Percentiles rank a stretch among this genome's conserved stretches.
phyloP scores from a whole-genome alignment of 2,113 vertebrate species.

The Panthera uncia region DNA sequence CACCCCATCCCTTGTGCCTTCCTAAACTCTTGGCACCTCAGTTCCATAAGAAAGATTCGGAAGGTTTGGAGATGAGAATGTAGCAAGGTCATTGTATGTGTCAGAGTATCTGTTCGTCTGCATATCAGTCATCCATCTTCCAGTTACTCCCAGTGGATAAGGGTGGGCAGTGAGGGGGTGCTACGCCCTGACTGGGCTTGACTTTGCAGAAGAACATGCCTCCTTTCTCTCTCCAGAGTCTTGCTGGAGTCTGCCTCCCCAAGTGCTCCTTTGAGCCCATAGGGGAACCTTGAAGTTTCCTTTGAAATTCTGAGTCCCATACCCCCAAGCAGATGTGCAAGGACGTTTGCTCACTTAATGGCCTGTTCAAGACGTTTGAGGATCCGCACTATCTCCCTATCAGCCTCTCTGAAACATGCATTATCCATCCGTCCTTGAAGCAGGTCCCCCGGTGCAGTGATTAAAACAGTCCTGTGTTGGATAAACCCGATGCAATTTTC shows the following conservation, averaged over 20 bases:
- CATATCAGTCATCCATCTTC: neutral
- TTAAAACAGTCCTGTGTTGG: constrained; percentile 68
- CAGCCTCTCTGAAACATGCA: constrained; percentile 53
- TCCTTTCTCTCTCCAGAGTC: neutral
- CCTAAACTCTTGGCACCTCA: neutral
- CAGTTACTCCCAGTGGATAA: neutral
- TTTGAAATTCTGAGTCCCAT: constrained; percentile 62
- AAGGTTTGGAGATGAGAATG: neutral
- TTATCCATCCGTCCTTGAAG: constrained; percentile 80
- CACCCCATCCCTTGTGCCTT: neutral
- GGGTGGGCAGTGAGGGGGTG: fast-evolving
- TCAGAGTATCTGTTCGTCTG: neutral
- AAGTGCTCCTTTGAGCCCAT: neutral
- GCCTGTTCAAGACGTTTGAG: constrained; percentile 58
- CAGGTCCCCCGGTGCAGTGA: neutral
- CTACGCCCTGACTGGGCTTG: too few relatives aligned
- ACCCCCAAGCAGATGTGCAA: constrained; percentile 79
- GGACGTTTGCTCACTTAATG: constrained; percentile 71
- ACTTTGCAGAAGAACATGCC: neutral
- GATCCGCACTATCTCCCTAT: constrained; percentile 62
- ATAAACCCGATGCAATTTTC: constrained; percentile 43
- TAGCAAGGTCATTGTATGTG: neutral
- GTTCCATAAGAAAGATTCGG: neutral
- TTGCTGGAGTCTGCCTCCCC: neutral
- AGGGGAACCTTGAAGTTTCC: constrained; percentile 48